phyloP scores from a whole-genome alignment of 2,113 vertebrate species.

The Eonycteris spelaea region DNA sequence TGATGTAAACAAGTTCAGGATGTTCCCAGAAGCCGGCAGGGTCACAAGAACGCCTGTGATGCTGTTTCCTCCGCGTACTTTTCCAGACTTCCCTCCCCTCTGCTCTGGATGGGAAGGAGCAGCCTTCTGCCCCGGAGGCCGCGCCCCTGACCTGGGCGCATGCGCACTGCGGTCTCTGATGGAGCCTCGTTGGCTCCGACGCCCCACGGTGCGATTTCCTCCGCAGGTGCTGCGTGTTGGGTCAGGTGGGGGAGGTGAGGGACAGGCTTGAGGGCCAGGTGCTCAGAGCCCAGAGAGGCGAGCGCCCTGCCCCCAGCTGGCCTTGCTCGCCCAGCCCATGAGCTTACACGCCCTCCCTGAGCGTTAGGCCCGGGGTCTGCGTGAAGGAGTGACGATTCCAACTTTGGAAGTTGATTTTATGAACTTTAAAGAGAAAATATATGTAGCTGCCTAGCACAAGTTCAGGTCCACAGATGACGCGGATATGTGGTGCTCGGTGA shows the following conservation, averaged over 20 bases:
- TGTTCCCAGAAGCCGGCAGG: neutral
- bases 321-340: rapidly evolving
- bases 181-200: rapidly evolving
- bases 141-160: rapidly evolving
- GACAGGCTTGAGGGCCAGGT: neutral
- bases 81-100: no score
- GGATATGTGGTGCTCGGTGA: neutral
- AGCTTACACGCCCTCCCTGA: neutral
- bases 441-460: rapidly evolving
- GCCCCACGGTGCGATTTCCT: neutral
- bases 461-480: no score
- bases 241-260: no score
- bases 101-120: no score
- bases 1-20: slow-evolving; percentile 37
- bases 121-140: no score
- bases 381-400: no score
- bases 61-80: neutral
- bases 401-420: neutral
- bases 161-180: rapidly evolving
- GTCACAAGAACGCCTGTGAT: neutral
- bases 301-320: rapidly evolving
- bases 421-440: neutral
- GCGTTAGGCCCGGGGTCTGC: rapidly evolving
- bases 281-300: neutral
- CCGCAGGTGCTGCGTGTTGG: neutral